Conservation (phyloP, 2,113 vertebrate genomes). For the Proterorhinus semilunaris region DNA sequence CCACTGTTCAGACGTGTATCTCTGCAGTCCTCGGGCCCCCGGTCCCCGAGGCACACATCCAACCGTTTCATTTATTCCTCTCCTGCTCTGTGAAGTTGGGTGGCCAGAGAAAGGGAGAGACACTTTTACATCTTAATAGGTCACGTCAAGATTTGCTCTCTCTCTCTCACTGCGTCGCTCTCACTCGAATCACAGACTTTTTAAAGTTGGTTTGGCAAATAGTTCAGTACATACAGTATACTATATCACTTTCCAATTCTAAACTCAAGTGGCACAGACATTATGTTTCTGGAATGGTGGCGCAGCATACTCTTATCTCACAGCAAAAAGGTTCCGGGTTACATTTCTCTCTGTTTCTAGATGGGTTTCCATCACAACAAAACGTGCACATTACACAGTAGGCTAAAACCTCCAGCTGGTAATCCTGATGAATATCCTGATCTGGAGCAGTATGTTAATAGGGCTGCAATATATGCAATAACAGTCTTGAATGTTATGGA, state of each 20-base stretch:
- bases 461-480: no score
- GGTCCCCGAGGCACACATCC: conserved; percentile 30
- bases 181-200: background rate
- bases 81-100: conserved; percentile 23
- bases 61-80: conserved; percentile 37
- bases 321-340: no score
- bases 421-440: no score
- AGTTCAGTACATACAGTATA: background rate
- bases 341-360: no score
- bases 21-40: conserved; percentile 26
- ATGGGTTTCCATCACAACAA: no score
- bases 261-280: no score
- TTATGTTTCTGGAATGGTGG: background rate
- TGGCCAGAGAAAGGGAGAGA: conserved; percentile 10
- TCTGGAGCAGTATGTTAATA: no score
- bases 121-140: conserved; percentile 8
- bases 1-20: conserved; percentile 24
- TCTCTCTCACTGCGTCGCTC: background rate
- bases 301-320: no score
- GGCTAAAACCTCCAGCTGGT: no score
- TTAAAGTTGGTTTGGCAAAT: conserved; percentile 8
- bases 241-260: no score
- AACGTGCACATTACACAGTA: no score
- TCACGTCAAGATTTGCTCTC: background rate
- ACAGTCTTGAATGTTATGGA: no score